These are phyloP conservation scores for Salvelinus alpinus DNA, from an alignment of 2,113 vertebrate genomes.

Conservation along the genomic window DNA sequence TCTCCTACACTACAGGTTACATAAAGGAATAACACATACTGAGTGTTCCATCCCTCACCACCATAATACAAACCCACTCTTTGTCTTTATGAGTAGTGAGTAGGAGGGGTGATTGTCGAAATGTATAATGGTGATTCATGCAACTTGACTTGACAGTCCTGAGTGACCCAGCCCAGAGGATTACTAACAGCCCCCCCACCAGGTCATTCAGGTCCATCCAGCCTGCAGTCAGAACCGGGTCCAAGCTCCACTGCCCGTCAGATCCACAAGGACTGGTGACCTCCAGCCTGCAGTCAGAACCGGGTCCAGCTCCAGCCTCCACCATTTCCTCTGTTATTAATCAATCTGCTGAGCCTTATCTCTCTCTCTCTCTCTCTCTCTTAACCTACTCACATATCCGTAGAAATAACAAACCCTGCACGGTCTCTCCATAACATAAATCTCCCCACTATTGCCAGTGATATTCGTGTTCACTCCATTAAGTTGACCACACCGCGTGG, in stretches of 20 bases:
- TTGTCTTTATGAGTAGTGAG: constrained; percentile 45
- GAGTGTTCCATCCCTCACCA: neutral
- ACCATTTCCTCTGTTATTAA: constrained; percentile 49
- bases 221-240: constrained; percentile 43
- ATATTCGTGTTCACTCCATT: constrained; percentile 70
- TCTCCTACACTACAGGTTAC: constrained; percentile 12
- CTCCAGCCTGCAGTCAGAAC: constrained; percentile 28
- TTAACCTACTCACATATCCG: constrained; percentile 58
- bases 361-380: constrained; percentile 34
- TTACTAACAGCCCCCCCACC: constrained; percentile 52
- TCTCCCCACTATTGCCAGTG: constrained; percentile 60
- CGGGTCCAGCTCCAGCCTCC: constrained; percentile 50
- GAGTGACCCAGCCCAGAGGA: constrained; percentile 56
- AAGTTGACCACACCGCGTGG: constrained; percentile 47
- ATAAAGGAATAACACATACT: constrained; percentile 5
- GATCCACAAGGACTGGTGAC: constrained; percentile 53
- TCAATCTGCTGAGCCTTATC: constrained; percentile 48
- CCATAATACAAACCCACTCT: constrained; percentile 31
- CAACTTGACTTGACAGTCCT: constrained; percentile 54
- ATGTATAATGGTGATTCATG: constrained; percentile 59
- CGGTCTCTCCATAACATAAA: constrained; percentile 46
- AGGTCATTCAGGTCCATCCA: constrained; percentile 45
- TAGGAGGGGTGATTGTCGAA: constrained; percentile 51
- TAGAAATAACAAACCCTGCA: constrained; percentile 65
- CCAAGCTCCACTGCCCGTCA: constrained; percentile 52